Percentiles rank a stretch among this genome's conserved stretches.
Conservation (phyloP, 2,113 vertebrate genomes). For the Oxyruncus cristatus region DNA sequence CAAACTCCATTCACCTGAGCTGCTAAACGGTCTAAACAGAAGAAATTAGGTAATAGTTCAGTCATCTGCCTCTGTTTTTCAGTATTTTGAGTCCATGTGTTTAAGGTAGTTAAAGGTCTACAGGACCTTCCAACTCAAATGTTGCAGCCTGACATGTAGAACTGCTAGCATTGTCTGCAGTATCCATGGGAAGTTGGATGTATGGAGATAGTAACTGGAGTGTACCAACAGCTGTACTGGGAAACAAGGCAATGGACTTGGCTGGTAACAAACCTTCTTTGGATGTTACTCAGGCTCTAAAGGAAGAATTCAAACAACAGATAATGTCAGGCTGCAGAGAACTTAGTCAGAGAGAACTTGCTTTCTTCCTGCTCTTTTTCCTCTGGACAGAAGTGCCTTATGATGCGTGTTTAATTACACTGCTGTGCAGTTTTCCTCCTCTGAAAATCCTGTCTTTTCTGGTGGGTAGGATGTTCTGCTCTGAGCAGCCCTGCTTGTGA, state of each 20-base stretch:
- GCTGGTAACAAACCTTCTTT: neutral
- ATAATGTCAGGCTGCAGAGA: neutral
- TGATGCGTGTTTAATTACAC: neutral
- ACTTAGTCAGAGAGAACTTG: neutral
- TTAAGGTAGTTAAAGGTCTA: neutral
- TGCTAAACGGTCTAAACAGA: neutral
- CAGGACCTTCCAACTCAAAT: neutral
- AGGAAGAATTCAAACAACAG: neutral
- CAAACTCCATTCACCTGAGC: neutral
- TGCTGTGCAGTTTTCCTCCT: neutral
- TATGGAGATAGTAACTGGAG: neutral
- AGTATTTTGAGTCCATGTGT: neutral
- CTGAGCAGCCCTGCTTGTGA: neutral
- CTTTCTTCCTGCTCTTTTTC: neutral
- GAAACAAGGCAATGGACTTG: neutral
- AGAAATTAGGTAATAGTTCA: neutral
- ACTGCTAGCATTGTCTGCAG: neutral
- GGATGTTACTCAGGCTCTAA: neutral
- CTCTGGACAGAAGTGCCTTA: neutral
- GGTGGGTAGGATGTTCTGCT: neutral
- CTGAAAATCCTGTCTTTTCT: neutral
- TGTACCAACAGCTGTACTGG: neutral
- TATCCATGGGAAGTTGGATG: neutral
- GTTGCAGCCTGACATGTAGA: rapidly evolving
- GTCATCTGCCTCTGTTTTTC: neutral